Base-by-base conservation (phyloP, 1,140 invertebrate genomes). In the Aricia agestis region DNA sequence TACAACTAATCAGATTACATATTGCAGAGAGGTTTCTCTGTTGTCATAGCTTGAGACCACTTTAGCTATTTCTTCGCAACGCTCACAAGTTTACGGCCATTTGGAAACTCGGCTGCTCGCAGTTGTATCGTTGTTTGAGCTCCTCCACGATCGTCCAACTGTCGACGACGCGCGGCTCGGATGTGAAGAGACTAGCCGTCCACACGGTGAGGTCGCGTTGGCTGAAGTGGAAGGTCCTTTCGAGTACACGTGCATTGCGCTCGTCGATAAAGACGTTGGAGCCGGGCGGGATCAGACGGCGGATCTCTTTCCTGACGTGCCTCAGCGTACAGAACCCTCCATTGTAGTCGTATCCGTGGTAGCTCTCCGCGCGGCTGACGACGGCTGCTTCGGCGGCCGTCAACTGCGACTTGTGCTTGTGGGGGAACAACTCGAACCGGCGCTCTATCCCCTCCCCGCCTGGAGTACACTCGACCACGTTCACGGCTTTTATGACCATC, bases 401-500 rank as follows among this genome's bases (percentile, higher is more conserved):
- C 66, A 67, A 67, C 66, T 67, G 11, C 36, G 66, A 67, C 11
- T 42, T 18, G 9, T 36, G 66, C 13, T 67, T 67, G 66, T 42
- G 66, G 41, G 66, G 66, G 36, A 67, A 67, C 66, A 67, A 67
- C 9, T 45, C 66, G 66, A 67, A 67, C 13, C 36, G 9, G 66
- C 52, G 42, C 66, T 18, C 52, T 45, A 19, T 10, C 15, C 41
- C 15, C 15, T 18, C 32, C 13, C 36, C 13, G 32, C n/a, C 66
- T 9, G 6, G 15, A 42, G 36, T 41, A 19, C 66, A 67, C 41
- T 67, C 42, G 17, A 67, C n/a, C 66, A 67, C 66, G 42, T 67
- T 67, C 41, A 67, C 66, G 36, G 66, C 66, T 42, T 67, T 67
- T 67, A 67, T 45, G 52, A 67, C 52, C 36, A 67, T 67, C n/a